phyloP scores from a whole-genome alignment of 2,888 invertebrate species.

The Rutpela maculata region DNA sequence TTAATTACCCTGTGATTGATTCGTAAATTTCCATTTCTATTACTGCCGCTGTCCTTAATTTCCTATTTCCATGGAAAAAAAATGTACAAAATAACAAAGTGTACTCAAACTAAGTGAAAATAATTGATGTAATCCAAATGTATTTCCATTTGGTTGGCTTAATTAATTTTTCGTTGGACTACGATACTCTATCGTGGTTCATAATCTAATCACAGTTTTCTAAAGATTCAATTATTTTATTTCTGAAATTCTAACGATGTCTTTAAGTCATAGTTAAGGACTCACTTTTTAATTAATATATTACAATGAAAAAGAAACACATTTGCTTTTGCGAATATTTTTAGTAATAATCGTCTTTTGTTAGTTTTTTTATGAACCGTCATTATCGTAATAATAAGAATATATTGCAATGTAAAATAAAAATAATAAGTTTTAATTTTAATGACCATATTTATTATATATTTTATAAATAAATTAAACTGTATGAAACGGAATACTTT shows the following conservation, averaged over 20 bases:
- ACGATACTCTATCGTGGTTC: background rate
- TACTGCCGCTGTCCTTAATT: constrained; percentile 18
- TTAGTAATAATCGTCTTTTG: background rate
- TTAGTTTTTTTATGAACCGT: background rate
- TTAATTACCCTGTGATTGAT: constrained; percentile 59
- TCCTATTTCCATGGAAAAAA: background rate
- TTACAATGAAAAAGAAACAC: background rate
- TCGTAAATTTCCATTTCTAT: constrained; percentile 59
- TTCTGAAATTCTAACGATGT: constrained; percentile 3
- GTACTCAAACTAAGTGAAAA: background rate
- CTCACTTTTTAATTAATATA: background rate
- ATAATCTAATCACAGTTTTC: background rate
- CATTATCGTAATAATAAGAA: background rate
- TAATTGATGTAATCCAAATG: background rate
- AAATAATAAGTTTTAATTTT: background rate
- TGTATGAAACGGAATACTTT: background rate
- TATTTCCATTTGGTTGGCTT: background rate
- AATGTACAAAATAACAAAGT: background rate
- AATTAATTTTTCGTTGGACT: background rate
- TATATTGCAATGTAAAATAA: background rate
- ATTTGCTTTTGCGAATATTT: background rate
- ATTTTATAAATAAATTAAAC: background rate
- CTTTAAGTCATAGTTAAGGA: constrained; percentile 3
- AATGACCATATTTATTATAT: background rate
- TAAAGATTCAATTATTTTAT: constrained; percentile 1